These are phyloP conservation scores for Plebejus melissa DNA, from an alignment of 2,888 invertebrate genomes.

Conservation along the genomic window DNA sequence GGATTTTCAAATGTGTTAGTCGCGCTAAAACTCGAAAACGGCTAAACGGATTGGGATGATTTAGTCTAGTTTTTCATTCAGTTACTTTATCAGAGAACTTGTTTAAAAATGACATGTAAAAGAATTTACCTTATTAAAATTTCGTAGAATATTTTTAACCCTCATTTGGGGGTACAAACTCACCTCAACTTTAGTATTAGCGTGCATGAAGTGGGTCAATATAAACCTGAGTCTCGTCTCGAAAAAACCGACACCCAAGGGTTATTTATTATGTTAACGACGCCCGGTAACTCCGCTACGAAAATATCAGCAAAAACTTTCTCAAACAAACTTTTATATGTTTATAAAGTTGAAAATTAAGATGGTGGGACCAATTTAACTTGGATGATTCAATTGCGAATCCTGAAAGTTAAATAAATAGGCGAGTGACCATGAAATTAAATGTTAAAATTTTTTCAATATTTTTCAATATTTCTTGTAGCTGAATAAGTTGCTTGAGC, in stretches of 20 bases:
- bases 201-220: background rate
- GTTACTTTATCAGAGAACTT: background rate
- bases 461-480: background rate
- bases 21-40: no score
- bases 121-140: background rate
- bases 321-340: background rate
- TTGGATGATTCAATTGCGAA: background rate
- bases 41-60: no score
- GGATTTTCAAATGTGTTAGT: no score
- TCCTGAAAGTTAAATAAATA: constrained; percentile 8
- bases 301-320: constrained; percentile 10
- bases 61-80: background rate
- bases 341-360: constrained; percentile 9
- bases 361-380: constrained; percentile 6
- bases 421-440: background rate
- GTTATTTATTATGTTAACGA: constrained; percentile 18
- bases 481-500: no score
- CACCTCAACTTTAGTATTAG: background rate
- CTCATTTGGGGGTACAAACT: background rate
- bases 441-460: background rate
- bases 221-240: background rate
- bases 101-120: background rate
- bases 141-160: background rate
- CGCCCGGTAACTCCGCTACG: background rate
- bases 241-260: constrained; percentile 8